Conservation (phyloP, 2,113 vertebrate genomes). For the Python bivittatus region DNA sequence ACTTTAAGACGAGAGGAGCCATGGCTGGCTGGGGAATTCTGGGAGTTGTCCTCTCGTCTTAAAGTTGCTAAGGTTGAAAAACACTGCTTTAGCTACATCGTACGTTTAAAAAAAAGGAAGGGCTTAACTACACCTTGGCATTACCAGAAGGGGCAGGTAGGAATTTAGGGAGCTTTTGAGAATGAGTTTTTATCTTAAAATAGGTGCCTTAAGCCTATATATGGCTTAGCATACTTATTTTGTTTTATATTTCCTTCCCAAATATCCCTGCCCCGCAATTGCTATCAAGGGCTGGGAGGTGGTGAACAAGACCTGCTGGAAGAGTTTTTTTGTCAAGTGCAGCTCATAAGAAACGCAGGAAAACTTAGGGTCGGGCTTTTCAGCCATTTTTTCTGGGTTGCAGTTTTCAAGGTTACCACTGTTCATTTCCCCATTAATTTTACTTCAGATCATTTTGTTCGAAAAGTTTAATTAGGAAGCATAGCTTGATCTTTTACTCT, state of each 20-base stretch:
- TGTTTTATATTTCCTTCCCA: neutral
- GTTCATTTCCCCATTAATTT: neutral
- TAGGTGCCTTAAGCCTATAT: neutral
- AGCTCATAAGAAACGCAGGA: neutral
- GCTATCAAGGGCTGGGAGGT: neutral
- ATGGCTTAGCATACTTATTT: neutral
- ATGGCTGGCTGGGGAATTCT: no score
- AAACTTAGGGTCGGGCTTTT: neutral
- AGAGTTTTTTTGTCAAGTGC: no score
- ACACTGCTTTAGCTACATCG: no score
- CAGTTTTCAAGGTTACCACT: neutral
- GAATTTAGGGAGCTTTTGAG: neutral
- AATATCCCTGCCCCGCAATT: neutral
- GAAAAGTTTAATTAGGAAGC: neutral
- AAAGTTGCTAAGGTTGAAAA: no score
- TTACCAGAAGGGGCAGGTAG: neutral
- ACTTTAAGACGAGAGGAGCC: no score
- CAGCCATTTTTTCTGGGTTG: neutral
- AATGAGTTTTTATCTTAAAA: neutral
- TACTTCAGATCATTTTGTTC: neutral
- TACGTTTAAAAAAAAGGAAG: neutral
- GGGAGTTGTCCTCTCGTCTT: no score
- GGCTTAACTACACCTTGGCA: neutral
- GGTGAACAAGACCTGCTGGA: no score
- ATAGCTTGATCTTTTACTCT: neutral